Base-by-base conservation (phyloP, 2,888 invertebrate genomes). In the Syrista parreyssii region DNA sequence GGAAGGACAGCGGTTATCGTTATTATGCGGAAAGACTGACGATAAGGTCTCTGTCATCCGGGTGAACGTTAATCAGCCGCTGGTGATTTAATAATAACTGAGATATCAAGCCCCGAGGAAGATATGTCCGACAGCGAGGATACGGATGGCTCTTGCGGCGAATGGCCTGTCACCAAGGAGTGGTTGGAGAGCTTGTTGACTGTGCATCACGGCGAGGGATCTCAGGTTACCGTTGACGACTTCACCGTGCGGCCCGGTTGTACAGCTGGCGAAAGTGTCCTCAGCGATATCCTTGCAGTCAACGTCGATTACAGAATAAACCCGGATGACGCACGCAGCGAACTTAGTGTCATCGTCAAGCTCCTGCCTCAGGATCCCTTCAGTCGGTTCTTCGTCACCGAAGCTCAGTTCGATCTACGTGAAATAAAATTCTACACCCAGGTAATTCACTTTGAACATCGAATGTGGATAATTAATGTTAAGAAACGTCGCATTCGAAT, bases 401-500 rank as follows among this genome's bases (percentile, higher is more conserved):
- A 96, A 89, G 96, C 96, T 1, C 96, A 96, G 89, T 96, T 96
- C 89, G 96, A 96, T 90, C 94, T 96, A 9, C 93, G 96, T 80
- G 96, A 96, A 92, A 96, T 96, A 86, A 94, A 96, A 83, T 96
- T 96, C 92, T 96, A 96, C 89, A 96, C 96, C 0, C 95, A 96
- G 93, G 94, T 96, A 86, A 94, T 87, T 77, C 30, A 4, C 68
- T 23, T 2, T 6, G 40, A 23, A 15, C 30, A 1, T n/a, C 30
- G 15, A 69, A 69, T 9, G 30, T 15, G 15, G 40, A 40, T 1
- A 40, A 75, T 74, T 34, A 30, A 35, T 35, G 12, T 34, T 71
- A 6, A n/a, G 4, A 9, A n/a, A 15, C 36, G 15, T 12, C 15
- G 68, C 12, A 74, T n/a, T 73, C 6, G 3, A 73, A 34, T 31